phyloP scores from a whole-genome alignment of 2,113 vertebrate species.

The Takifugu flavidus region DNA sequence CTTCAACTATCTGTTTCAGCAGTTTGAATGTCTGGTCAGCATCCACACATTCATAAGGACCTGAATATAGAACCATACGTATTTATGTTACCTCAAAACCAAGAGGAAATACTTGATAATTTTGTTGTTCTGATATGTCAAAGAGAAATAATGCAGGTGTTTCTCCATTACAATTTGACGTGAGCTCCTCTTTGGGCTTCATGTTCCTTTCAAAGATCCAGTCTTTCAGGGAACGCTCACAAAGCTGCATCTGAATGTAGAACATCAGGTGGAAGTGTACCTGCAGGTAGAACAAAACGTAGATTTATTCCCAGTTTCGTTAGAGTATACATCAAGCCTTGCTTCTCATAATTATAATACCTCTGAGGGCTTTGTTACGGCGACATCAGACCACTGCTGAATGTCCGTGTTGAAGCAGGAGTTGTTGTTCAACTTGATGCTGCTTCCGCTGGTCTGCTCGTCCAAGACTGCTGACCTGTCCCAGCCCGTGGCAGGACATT shows the following conservation, averaged over 20 bases:
- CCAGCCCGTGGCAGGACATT: slow-evolving; percentile 61
- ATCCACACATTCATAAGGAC: slow-evolving; percentile 79
- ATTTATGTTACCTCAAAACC: background rate
- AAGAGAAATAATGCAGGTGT: background rate
- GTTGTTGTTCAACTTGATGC: slow-evolving; percentile 66
- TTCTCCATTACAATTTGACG: slow-evolving; percentile 46
- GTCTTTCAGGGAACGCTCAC: slow-evolving; percentile 89
- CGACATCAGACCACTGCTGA: slow-evolving; percentile 51
- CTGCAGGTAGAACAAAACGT: slow-evolving; percentile 60
- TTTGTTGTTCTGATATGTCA: no score
- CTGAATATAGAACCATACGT: slow-evolving; percentile 43
- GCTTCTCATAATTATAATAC: slow-evolving; percentile 22
- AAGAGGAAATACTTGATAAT: background rate
- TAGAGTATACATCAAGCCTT: background rate
- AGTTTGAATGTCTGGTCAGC: slow-evolving; percentile 74
- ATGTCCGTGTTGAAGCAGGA: slow-evolving; percentile 47
- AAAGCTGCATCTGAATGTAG: slow-evolving; percentile 97
- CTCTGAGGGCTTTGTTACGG: slow-evolving; percentile 49
- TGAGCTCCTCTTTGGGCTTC: slow-evolving; percentile 42
- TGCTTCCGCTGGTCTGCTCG: slow-evolving; percentile 49
- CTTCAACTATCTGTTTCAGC: slow-evolving; percentile 84
- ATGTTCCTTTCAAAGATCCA: slow-evolving; percentile 87
- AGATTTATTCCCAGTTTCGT: background rate
- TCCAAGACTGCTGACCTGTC: slow-evolving; percentile 55
- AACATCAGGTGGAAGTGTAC: slow-evolving; percentile 89